Evolutionary conservation across 2,113 vertebrate species (phyloP).

Genomic region (Ailurus styani): DNA sequence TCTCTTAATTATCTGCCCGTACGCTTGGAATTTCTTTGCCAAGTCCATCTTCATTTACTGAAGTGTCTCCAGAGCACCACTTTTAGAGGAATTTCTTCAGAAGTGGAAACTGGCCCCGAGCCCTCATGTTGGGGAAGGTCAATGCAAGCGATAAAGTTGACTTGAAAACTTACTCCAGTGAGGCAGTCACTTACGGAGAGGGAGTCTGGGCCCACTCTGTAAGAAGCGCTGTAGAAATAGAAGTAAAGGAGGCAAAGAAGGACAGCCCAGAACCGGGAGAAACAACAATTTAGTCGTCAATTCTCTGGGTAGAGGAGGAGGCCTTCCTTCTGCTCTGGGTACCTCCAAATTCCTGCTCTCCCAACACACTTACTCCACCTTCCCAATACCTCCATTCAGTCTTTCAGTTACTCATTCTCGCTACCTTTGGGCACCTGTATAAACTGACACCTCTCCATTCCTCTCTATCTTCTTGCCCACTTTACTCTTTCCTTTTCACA

Average conservation of each 20-base stretch:
- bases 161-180: background rate
- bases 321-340: background rate
- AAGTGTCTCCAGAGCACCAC: slow-evolving; percentile 28
- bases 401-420: background rate
- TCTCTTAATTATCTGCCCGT: slow-evolving; percentile 69
- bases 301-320: too few relatives aligned
- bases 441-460: background rate
- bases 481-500: background rate
- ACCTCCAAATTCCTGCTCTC: background rate
- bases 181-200: background rate
- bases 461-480: background rate
- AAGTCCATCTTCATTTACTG: slow-evolving; percentile 49
- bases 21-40: slow-evolving; percentile 36
- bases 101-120: slow-evolving; percentile 40
- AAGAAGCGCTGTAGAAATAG: background rate
- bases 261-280: background rate
- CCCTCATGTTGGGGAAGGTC: slow-evolving; percentile 31
- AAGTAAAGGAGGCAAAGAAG: background rate
- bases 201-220: background rate
- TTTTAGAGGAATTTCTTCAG: slow-evolving; percentile 67
- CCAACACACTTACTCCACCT: background rate
- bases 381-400: background rate
- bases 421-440: background rate
- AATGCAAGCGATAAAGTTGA: background rate
- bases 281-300: background rate